Evolutionary conservation across 2,888 invertebrate species (phyloP), one percentile per base, ranked within the genome.

Genomic region (Caenorhabditis zanzibari): DNA sequence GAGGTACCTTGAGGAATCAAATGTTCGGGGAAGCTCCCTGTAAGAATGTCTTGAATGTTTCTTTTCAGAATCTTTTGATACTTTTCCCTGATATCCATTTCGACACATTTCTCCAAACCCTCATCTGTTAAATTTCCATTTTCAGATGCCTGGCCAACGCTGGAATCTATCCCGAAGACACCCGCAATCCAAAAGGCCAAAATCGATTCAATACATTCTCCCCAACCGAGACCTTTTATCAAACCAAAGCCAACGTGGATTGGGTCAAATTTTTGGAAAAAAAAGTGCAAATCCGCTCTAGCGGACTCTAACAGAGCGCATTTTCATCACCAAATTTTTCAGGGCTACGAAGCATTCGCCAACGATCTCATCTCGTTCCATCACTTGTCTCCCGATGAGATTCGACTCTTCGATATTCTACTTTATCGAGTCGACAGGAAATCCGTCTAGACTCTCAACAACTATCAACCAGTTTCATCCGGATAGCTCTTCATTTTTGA

Each of bases 111-210:
- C n/a, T n/a, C n/a, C n/a, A n/a, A n/a, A n/a, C n/a, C n/a, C n/a
- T n/a, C 32, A 32, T 32, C 32, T 32, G 5, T 7, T 32, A 66
- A 49, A 35, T 52, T 54, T 16, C 14, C 26, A 28, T 44, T 63
- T 85, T 44, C 73, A 81, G 87, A 72, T 88, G 89, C 56, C 79
- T 90, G 16, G 85, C 74, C 10, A 82, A 72, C 26, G 74, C 85
- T 7, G 88, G 87, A 24, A 87, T 90, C 32, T 77, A 63, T 26
- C 90, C 90, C 5, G 56, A 74, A 56, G 84, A 88, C 68, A 89
- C 89, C 0, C 54, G 85, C 12, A 88, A 89, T 56, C 35, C 82
- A 0, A 59, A 77, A 0, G 84, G 82, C 0, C 87, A 87, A 61
- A 84, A 88, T 24, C 81, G 87, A 1, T 88, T 88, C 81, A 84